A percentile compares a stretch with the other conserved stretches of the same genome.
Conservation (phyloP, 23 tunicate genomes). For the Pegea sp. region DNA sequence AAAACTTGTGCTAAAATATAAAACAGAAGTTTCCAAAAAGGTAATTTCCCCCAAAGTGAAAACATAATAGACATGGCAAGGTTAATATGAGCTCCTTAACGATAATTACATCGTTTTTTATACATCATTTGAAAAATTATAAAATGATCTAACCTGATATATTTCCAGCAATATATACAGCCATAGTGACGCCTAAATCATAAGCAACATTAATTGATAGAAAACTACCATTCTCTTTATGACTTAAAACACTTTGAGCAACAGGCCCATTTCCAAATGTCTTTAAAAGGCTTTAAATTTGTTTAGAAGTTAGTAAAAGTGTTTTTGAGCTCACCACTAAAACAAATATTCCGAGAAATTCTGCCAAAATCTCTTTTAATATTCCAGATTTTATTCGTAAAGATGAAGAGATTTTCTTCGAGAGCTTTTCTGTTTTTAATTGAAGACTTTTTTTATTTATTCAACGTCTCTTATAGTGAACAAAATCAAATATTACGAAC, state of each 20-base stretch:
- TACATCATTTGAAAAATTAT: too few species aligned
- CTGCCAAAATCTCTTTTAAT: conserved; percentile 52
- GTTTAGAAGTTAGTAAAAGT: too few species aligned
- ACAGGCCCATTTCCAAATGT: conserved; percentile 85
- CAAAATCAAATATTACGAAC: too few species aligned
- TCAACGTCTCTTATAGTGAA: too few species aligned
- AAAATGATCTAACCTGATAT: conserved; percentile 57
- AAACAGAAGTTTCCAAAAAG: conserved; percentile 30
- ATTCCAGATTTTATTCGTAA: conserved; percentile 13
- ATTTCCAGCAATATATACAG: conserved; percentile 56
- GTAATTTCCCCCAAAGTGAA: conserved; percentile 19
- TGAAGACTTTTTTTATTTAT: too few species aligned
- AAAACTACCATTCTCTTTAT: conserved; percentile 25
- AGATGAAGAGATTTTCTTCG: conserved; percentile 3
- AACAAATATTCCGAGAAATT: conserved; percentile 72
- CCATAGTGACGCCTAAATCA: conserved; percentile 89
- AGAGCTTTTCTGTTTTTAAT: too few species aligned
- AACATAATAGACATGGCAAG: conserved; percentile 57
- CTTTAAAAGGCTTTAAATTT: too few species aligned
- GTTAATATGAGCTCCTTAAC: conserved; percentile 86
- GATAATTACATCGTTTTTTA: too few species aligned
- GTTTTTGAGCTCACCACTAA: conserved; percentile 29
- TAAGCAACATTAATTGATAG: conserved; percentile 56
- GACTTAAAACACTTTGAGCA: conserved; percentile 64
- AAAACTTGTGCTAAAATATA: conserved; percentile 47